Evolutionary conservation across 2,797 vertebrate genomes (phyloP).

Genomic region (Clarias fuscus): DNA sequence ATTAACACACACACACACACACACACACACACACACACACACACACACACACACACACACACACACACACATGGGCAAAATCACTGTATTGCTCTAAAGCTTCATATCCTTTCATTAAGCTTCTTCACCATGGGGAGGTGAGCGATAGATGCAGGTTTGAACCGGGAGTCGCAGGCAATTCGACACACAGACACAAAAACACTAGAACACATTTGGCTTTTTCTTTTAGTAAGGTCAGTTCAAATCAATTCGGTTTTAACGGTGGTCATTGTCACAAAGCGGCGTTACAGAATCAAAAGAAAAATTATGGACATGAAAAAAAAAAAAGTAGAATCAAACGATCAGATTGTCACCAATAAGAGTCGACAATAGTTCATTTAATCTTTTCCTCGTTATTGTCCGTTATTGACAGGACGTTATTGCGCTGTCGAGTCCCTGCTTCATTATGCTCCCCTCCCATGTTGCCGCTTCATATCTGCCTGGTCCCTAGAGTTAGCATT

Average conservation of each 20-base stretch:
- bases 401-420: background rate
- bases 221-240: no score
- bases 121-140: background rate
- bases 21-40: slow-evolving; percentile 26
- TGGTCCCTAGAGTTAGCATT: background rate
- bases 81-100: slow-evolving; percentile 8
- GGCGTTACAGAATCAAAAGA: background rate
- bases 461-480: background rate
- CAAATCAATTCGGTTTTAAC: no score
- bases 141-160: background rate
- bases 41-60: slow-evolving; percentile 16
- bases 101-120: slow-evolving; percentile 1
- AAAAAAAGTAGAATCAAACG: background rate
- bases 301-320: background rate
- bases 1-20: slow-evolving; percentile 25
- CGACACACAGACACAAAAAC: background rate
- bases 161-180: background rate
- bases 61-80: slow-evolving; percentile 12
- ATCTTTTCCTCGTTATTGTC: background rate
- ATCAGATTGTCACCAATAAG: background rate
- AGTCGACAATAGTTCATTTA: background rate
- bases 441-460: background rate
- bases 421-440: no score
- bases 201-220: background rate
- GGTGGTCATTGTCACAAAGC: no score